These are phyloP conservation scores for Erpobdella octoculata DNA, from an alignment of 2,888 invertebrate species.

Conservation along the genomic window DNA sequence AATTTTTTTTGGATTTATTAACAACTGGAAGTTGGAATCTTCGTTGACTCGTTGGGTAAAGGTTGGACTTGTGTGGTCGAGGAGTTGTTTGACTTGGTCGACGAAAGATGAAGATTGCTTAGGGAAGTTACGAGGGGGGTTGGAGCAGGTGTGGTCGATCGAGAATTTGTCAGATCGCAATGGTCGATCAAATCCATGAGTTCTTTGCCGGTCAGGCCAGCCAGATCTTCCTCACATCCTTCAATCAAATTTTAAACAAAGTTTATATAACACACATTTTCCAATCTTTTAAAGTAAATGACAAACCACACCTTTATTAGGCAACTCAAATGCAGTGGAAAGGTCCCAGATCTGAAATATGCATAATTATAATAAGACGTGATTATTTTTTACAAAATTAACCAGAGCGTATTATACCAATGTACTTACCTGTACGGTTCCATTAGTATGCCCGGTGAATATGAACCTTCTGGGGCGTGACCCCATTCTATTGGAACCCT, in stretches of 20 bases:
- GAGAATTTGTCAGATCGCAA: conserved; percentile 78
- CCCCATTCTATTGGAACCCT: conserved; percentile 86
- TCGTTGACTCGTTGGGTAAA: too few relatives aligned
- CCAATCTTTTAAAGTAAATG: conserved; percentile 27
- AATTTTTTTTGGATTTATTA: too few relatives aligned
- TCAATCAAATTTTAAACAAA: not conserved
- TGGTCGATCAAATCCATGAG: conserved; percentile 81
- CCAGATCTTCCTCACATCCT: not conserved
- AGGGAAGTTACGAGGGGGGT: conserved; percentile 61
- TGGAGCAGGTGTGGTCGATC: conserved; percentile 69
- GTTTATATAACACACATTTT: not conserved
- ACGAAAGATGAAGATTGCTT: not conserved
- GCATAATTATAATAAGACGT: not conserved
- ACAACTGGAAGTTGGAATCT: too few relatives aligned
- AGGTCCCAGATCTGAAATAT: conserved; percentile 80
- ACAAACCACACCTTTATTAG: conserved; percentile 18
- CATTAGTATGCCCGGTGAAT: conserved; percentile 52
- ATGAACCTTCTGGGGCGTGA: conserved; percentile 68
- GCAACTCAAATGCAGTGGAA: conserved; percentile 79
- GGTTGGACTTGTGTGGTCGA: not conserved
- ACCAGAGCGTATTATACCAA: not conserved
- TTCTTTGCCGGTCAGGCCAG: conserved; percentile 73
- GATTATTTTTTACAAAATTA: not conserved
- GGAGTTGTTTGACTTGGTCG: not conserved
- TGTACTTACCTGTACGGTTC: conserved; percentile 43